Evolutionary conservation across 1,140 invertebrate genomes (phyloP).

Genomic region (Chironomus striatipennis): DNA sequence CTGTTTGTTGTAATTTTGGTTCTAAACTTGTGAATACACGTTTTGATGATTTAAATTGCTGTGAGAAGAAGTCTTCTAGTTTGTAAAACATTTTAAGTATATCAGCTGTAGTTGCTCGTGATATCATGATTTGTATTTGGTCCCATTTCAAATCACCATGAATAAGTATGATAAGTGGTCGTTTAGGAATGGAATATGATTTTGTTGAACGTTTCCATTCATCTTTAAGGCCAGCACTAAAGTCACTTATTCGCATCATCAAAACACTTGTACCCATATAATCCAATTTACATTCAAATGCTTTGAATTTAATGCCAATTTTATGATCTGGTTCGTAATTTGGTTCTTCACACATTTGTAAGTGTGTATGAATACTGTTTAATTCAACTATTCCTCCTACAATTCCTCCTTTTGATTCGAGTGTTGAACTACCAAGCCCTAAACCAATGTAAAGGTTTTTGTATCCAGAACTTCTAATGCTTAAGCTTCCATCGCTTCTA

Average conservation of each 20-base stretch:
- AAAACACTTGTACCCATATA: constrained; percentile 94
- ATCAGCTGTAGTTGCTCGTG: constrained; percentile 92
- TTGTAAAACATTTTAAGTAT: constrained; percentile 93
- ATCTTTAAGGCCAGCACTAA: constrained; percentile 70
- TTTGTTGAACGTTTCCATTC: constrained; percentile 61
- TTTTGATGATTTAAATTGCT: constrained; percentile 90
- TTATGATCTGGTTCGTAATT: constrained; percentile 83
- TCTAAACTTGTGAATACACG: constrained; percentile 76
- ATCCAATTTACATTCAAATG: constrained; percentile 81
- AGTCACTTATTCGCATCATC: constrained; percentile 77
- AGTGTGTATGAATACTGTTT: constrained; percentile 78
- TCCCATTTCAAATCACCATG: constrained; percentile 91
- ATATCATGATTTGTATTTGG: constrained; percentile 87
- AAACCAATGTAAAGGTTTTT: constrained; percentile 87
- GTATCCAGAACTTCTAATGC: constrained; percentile 88
- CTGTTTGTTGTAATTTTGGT: constrained; percentile 37
- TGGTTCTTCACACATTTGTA: constrained; percentile 81
- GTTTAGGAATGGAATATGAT: constrained; percentile 28
- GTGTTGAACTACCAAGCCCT: constrained; percentile 76
- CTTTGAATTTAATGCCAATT: constrained; percentile 72
- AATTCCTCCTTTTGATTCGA: constrained; percentile 93
- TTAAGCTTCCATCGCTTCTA: constrained; percentile 79
- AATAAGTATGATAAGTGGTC: constrained; percentile 84
- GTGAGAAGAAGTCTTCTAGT: constrained; percentile 92
- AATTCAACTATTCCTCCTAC: constrained; percentile 91